Conservation (phyloP, 2,797 vertebrate species). For the Forpus xanthops region DNA sequence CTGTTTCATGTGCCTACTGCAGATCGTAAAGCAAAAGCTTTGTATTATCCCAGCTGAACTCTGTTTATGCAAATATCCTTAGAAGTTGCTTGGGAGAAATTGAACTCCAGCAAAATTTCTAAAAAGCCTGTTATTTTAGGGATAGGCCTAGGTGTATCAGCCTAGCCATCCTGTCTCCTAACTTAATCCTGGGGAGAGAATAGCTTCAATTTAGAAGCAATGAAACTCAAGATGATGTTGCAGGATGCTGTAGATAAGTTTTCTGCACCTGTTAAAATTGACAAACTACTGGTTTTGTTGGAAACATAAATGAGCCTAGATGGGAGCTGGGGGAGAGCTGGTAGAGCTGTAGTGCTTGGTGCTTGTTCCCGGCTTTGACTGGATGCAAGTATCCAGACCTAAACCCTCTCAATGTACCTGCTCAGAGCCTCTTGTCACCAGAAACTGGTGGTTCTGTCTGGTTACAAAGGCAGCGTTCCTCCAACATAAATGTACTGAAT, state of each 20-base stretch:
- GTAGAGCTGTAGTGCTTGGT: background rate
- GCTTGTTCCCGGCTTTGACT: background rate
- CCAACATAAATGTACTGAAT: background rate
- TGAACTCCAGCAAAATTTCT: background rate
- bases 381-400: background rate
- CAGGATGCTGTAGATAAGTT: background rate
- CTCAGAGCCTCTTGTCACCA: background rate
- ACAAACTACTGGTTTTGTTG: background rate
- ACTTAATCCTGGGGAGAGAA: conserved; percentile 3
- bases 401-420: background rate
- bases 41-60: background rate
- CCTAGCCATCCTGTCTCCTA: background rate
- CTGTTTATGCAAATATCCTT: background rate
- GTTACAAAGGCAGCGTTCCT: background rate
- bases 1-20: background rate
- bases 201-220: background rate
- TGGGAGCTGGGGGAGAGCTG: background rate
- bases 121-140: background rate
- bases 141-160: background rate
- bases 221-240: background rate
- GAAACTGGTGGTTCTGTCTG: background rate
- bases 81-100: conserved; percentile 19
- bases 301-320: background rate
- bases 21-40: background rate
- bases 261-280: background rate